Evolutionary conservation across 2,113 vertebrate genomes (phyloP), one percentile per base, ranked within the genome.

Genomic region (Ascaphus truei): DNA sequence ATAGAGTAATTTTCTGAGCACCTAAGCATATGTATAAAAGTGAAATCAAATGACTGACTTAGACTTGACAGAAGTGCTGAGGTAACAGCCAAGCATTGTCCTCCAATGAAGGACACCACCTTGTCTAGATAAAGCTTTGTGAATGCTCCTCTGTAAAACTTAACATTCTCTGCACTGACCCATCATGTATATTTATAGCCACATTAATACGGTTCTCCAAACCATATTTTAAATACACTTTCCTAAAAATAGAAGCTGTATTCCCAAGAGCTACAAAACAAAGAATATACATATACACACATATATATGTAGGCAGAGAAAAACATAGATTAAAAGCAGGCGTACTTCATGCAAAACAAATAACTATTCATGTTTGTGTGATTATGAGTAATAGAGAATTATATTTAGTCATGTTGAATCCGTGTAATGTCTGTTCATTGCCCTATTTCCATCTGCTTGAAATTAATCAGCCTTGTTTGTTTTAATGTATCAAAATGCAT

Each of bases 1-100:
- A 77, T 72, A 75, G 71, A 75, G 80, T 80, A 87, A 93, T 93
- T 92, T 93, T 92, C 89, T 86, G 87, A 94, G 90, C 93, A 91
- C 89, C 94, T 93, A 94, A 95, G 94, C 94, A 93, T 94, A 93
- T 94, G 92, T 92, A 95, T 89, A 95, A 96, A 95, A 94, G 82
- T 85, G 86, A 95, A 92, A 90, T 91, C 85, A 94, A 95, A 98
- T 92, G 93, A 93, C 89, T 92, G 91, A 85, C 85, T 92, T 75
- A 82, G 86, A 91, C 89, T 93, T 96, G 93, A 96, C 95, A 98
- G 94, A 96, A 95, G 79, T 95, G 94, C 94, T 98, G 96, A 98
- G 96, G 91, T 94, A 95, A 92, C 92, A 93, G 71, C 76, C 81
- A 52, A 0, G 61, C 74, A 39, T 69, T 59, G 87, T 88, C 88